phyloP scores from a whole-genome alignment of 2,888 invertebrate species.

The Mythimna vitellina region DNA sequence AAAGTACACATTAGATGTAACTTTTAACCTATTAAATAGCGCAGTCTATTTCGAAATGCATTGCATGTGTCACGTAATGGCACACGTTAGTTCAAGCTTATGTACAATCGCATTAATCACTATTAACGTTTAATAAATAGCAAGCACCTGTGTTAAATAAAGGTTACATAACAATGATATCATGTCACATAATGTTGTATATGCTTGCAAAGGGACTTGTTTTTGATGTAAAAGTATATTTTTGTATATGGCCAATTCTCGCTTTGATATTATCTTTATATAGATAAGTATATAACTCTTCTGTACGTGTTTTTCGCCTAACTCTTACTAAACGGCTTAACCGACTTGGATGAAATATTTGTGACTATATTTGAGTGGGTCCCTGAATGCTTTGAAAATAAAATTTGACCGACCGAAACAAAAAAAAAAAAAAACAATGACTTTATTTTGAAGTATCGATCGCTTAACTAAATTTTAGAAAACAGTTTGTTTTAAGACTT shows the following conservation, averaged over 20 bases:
- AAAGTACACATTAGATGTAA: too few species aligned
- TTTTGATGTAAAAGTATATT: background rate
- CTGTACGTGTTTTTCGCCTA: too few species aligned
- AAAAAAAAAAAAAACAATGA: too few species aligned
- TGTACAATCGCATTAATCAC: slow-evolving; percentile 34
- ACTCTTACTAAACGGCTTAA: too few species aligned
- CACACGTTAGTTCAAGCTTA: slow-evolving; percentile 21
- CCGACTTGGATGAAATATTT: too few species aligned
- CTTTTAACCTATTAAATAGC: slow-evolving; percentile 2
- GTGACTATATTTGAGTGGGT: too few species aligned
- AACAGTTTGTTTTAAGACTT: too few species aligned
- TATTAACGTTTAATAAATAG: slow-evolving; percentile 29
- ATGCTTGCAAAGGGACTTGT: slow-evolving; percentile 21
- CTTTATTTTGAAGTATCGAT: too few species aligned
- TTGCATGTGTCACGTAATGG: slow-evolving; percentile 17
- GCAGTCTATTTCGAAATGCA: slow-evolving; percentile 24
- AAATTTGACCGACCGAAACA: too few species aligned
- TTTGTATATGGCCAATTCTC: background rate
- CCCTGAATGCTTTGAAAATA: too few species aligned
- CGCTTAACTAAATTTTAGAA: too few species aligned
- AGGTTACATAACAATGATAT: slow-evolving; percentile 49
- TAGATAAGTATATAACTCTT: too few species aligned
- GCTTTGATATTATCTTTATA: background rate
- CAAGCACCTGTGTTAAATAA: slow-evolving; percentile 50
- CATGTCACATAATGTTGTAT: slow-evolving; percentile 26